A percentile compares a stretch with the other conserved stretches of the same genome.
Evolutionary conservation across 2,888 invertebrate genomes (phyloP).

Genomic region (Ophion slaviceki): DNA sequence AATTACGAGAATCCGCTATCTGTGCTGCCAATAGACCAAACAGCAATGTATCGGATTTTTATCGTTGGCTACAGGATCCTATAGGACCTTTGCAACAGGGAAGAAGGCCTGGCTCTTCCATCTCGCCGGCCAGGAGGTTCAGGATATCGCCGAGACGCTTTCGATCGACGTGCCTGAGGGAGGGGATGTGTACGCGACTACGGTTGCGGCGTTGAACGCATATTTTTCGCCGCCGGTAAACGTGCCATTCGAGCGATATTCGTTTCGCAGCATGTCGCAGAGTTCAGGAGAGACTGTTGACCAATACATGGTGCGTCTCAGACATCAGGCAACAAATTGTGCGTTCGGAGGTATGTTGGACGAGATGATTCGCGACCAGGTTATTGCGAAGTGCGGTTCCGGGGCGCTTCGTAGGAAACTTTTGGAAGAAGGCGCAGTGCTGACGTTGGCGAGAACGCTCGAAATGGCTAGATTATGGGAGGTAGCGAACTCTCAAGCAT

Average conservation of each 20-base stretch:
- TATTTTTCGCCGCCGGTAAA: not conserved
- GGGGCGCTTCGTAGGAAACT: not conserved
- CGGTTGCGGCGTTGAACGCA: not conserved
- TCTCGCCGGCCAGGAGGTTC: not conserved
- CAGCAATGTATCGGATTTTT: no score
- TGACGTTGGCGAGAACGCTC: not conserved
- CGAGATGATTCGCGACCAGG: no score
- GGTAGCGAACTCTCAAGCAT: not conserved
- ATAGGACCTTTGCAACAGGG: no score
- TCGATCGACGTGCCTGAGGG: not conserved
- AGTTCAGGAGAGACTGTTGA: not conserved
- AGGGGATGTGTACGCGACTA: not conserved
- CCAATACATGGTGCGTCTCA: no score
- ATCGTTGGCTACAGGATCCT: no score
- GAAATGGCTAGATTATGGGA: not conserved
- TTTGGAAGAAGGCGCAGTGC: not conserved
- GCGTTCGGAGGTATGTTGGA: no score
- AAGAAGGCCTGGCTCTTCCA: slow-evolving; percentile 11
- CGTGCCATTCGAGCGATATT: slow-evolving; percentile 1
- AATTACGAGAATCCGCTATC: no score
- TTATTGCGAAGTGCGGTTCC: no score
- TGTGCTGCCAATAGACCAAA: no score
- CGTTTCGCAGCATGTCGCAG: slow-evolving; percentile 8
- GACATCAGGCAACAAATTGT: no score
- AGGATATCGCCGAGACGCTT: slow-evolving; percentile 3